These are phyloP conservation scores for Phataginus tetradactyla DNA, from an alignment of 2,797 vertebrate species.

Conservation along the genomic window DNA sequence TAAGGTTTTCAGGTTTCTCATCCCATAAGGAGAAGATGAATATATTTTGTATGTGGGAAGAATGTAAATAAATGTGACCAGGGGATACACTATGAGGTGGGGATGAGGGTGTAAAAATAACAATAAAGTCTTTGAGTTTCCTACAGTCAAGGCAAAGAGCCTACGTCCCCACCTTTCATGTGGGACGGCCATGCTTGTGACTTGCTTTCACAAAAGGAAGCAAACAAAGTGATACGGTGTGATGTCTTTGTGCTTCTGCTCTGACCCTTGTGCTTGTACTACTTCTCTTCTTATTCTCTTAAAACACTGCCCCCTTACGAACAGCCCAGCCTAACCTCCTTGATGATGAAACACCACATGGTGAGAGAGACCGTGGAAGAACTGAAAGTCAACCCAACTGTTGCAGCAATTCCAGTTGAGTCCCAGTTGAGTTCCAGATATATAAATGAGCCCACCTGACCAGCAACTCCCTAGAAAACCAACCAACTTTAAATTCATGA, in stretches of 20 bases:
- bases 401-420: neutral
- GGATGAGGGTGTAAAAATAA: neutral
- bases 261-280: neutral
- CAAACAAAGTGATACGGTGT: neutral
- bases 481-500: neutral
- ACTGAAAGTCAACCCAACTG: neutral
- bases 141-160: neutral
- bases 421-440: neutral
- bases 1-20: neutral
- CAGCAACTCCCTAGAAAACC: neutral
- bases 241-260: neutral
- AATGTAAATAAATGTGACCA: neutral
- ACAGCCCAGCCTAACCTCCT: neutral
- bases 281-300: neutral
- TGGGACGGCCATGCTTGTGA: neutral
- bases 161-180: neutral
- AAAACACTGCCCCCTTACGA: neutral
- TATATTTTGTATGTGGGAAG: neutral
- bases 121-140: neutral
- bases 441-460: neutral
- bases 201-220: neutral
- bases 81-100: neutral
- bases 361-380: neutral
- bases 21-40: neutral
- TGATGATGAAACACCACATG: neutral